A percentile compares a stretch with the other conserved stretches of the same genome.
Evolutionary conservation across 1,140 invertebrate genomes (phyloP).

Genomic region (Ips nitidus): DNA sequence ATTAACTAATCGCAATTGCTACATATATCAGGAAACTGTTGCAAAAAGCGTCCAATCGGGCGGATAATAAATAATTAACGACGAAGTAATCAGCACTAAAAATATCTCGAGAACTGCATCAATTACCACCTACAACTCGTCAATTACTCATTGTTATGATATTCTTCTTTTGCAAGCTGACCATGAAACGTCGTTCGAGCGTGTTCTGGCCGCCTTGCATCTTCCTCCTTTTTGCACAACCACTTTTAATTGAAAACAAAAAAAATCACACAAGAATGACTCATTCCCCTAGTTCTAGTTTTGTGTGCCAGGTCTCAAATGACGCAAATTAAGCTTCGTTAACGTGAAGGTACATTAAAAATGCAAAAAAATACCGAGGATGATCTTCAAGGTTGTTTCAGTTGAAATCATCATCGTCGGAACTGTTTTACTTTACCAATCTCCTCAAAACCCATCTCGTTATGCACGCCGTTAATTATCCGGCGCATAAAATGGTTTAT

Average conservation of each 20-base stretch:
- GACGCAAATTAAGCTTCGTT: too few relatives aligned
- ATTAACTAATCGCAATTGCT: too few relatives aligned
- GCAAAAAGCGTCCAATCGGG: background rate
- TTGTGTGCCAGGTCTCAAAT: too few relatives aligned
- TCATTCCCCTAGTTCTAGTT: too few relatives aligned
- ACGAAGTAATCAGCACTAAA: constrained; percentile 4
- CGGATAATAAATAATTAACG: background rate
- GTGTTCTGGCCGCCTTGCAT: constrained; percentile 6
- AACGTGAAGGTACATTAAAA: background rate
- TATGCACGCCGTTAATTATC: too few relatives aligned
- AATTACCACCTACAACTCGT: constrained; percentile 20
- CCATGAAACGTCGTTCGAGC: constrained; percentile 10
- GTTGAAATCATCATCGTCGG: constrained; percentile 3
- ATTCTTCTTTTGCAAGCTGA: constrained; percentile 22
- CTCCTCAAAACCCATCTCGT: too few relatives aligned
- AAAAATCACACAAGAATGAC: background rate
- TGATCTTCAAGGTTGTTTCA: background rate
- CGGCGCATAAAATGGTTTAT: too few relatives aligned
- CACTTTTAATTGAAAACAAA: constrained; percentile 3
- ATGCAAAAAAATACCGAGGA: background rate
- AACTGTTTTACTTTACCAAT: too few relatives aligned
- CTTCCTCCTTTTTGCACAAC: constrained; percentile 8
- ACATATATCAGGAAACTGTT: background rate
- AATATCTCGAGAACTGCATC: constrained; percentile 10
- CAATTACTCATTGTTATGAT: constrained; percentile 22